These are phyloP conservation scores for Unio pictorum DNA, from an alignment of 2,888 invertebrate genomes.

Conservation along the genomic window DNA sequence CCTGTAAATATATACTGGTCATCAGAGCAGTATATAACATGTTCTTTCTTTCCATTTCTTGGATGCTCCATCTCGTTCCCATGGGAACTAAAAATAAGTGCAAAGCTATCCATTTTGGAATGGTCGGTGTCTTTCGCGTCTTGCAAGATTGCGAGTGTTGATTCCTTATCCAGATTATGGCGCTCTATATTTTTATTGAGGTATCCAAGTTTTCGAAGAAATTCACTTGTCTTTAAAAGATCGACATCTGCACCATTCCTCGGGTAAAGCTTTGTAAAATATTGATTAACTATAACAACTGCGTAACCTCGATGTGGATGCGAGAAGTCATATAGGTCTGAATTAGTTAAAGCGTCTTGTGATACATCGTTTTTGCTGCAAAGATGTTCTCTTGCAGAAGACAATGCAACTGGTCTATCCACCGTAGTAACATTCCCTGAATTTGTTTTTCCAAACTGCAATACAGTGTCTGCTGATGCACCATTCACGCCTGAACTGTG, in stretches of 20 bases:
- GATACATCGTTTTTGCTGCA: too few species aligned
- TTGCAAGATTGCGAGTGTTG: constrained; percentile 16
- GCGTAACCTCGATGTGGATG: constrained; percentile 21
- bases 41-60: constrained; percentile 17
- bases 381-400: too few species aligned
- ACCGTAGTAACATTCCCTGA: too few species aligned
- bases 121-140: constrained; percentile 16
- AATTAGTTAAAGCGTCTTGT: too few species aligned
- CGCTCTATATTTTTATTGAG: constrained; percentile 15
- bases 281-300: constrained; percentile 27
- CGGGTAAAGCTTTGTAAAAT: constrained; percentile 10
- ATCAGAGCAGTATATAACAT: constrained; percentile 30
- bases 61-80: constrained; percentile 22
- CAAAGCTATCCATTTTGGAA: constrained; percentile 26
- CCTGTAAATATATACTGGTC: constrained; percentile 27
- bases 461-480: too few species aligned
- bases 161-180: constrained; percentile 15
- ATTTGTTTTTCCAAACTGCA: too few species aligned
- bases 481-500: too few species aligned
- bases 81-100: constrained; percentile 31
- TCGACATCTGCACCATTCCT: constrained; percentile 28
- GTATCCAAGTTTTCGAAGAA: constrained; percentile 27
- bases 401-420: too few species aligned
- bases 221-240: constrained; percentile 18
- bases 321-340: constrained; percentile 22